Base-by-base conservation (phyloP, 1,140 invertebrate species). In the Lucilia sericata region DNA sequence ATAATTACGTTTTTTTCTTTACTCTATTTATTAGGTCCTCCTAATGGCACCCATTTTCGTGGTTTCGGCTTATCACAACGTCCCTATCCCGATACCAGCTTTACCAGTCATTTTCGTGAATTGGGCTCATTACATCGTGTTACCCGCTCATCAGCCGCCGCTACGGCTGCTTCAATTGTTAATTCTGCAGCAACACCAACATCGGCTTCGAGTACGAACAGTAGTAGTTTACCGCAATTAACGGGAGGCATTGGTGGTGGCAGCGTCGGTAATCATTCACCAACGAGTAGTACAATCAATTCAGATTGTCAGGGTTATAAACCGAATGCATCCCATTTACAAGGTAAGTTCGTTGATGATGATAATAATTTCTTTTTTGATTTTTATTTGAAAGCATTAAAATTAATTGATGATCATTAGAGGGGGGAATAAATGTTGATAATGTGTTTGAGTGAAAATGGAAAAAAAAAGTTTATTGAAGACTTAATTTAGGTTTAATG, bases 11-110 rank as follows among this genome's bases (percentile, higher is more conserved):
- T 8, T 47, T 70, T 13, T 74, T 17, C 17, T 85, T 76, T 82
- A 65, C 83, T 47, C n/a, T 36, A 5, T 65, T 55, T 21, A 30
- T 83, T 84, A 91, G 90, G 88, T 86, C 88, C 89, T 10, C 86
- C 87, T 7, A 87, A 86, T n/a, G 85, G 86, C 0, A 92, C 93
- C 86, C 92, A 94, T 86, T 94, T 94, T 85, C 92, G 94, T 19
- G 93, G 94, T 2, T 86, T 94, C 74, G 93, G 93, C 19, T 86
- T 95, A 82, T 92, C 93, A 47, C 93, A 94, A 88, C 91, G 94
- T 87, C 93, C 94, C 34, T 94, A 94, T 87, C 91, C 94, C 83
- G 94, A 95, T 85, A 55, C 84, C 21, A 89, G 93, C 70, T 94
- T 95, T 88, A 75, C 76, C 17, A 92, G 92, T 80, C 93, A 94